Evolutionary conservation across 1,140 invertebrate species (phyloP), one percentile per base, ranked within the genome.

Genomic region (Popillia japonica): DNA sequence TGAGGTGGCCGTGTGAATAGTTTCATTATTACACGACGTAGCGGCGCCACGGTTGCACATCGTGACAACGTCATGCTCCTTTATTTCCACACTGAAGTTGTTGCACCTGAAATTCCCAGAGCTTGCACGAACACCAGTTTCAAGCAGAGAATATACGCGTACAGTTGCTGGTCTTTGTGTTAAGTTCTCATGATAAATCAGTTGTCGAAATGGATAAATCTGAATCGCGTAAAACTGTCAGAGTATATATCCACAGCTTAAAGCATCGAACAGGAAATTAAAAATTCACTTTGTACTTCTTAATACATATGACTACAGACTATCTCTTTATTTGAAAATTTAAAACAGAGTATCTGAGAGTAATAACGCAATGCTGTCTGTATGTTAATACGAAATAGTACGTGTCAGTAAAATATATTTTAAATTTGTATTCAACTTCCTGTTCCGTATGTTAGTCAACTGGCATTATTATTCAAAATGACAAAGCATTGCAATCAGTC

Each of bases 111-210:
- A 68, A 68, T 27, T 68, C 61, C 61, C 9, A 22, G 20, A 3
- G 61, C 27, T 11, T 68, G 4, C 61, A 0, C 6, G 11, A 17
- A 55, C 22, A 20, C 61, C 61, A 68, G 11, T 68, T 68, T 68
- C 20, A 68, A 9, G 61, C 7, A 27, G 22, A 3, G 61, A 55
- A 55, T 55, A 55, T 1, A 6, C 6, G n/a, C 6, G 6, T 8
- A 20, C 20, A 27, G 20, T 68, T 23, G 8, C 22, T 22, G 17
- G 27, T 27, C 22, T 68, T 68, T 34, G 61, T 68, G 22, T 64
- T 64, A 64, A 64, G 20, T 68, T 68, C 22, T 68, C 20, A 68
- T 68, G 61, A 22, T 34, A 23, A 68, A 68, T 68, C 61, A 68
- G 22, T 68, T 34, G 61, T 68, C 61, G 61, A 14, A 22, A 34